Conservation (phyloP, 2,797 vertebrate species). For the Loriculus beryllinus region DNA sequence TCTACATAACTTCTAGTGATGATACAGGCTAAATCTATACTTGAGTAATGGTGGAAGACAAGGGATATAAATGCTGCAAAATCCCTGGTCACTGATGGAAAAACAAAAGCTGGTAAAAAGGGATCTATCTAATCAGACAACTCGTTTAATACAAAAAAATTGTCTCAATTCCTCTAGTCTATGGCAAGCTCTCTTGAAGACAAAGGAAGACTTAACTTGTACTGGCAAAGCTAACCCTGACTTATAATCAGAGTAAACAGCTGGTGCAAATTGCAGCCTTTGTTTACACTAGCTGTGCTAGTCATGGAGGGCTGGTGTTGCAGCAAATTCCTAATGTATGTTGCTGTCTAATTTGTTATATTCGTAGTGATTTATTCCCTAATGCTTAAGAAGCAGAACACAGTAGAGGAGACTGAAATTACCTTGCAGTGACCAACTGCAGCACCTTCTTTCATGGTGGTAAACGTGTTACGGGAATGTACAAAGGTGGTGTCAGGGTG, state of each 20-base stretch:
- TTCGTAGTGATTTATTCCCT: background rate
- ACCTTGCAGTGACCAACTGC: background rate
- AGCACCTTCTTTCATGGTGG: background rate
- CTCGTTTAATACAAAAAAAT: background rate
- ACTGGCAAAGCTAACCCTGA: constrained; percentile 12
- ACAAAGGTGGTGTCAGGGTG: background rate
- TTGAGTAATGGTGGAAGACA: background rate
- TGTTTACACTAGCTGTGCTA: constrained; percentile 49
- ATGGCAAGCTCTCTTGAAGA: background rate
- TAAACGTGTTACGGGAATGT: background rate
- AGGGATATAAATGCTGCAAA: background rate
- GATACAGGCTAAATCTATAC: background rate
- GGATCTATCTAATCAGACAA: background rate
- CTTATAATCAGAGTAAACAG: constrained; percentile 48
- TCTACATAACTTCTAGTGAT: background rate
- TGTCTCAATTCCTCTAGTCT: background rate
- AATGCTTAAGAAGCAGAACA: background rate
- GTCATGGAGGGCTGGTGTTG: background rate
- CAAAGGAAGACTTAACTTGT: constrained; percentile 33
- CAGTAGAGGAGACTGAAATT: background rate
- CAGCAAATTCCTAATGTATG: background rate
- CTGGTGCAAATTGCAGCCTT: background rate
- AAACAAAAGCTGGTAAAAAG: background rate
- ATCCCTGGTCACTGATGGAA: background rate
- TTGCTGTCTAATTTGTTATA: background rate